Percentiles rank a stretch among this genome's conserved stretches.
phyloP scores from a whole-genome alignment of 2,113 vertebrate species.

The Oceanites oceanicus region DNA sequence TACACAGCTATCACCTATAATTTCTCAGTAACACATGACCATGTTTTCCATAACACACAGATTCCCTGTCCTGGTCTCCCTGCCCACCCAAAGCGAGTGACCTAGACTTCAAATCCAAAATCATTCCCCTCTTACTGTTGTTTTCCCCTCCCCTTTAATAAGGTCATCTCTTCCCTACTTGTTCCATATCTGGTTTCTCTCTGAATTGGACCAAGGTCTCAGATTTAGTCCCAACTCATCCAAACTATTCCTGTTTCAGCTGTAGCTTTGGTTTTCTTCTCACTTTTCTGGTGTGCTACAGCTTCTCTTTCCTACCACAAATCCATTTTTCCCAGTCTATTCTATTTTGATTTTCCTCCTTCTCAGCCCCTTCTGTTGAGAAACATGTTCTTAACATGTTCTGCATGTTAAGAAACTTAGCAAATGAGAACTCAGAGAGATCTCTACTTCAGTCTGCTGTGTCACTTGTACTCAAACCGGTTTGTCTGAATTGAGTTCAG shows the following conservation, averaged over 20 bases:
- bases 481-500: not conserved
- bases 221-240: not conserved
- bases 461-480: not conserved
- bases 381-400: too few species aligned
- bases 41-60: not conserved
- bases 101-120: not conserved
- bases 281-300: not conserved
- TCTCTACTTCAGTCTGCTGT: not conserved
- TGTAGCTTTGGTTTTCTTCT: not conserved
- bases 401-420: not conserved
- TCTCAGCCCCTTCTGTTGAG: not conserved
- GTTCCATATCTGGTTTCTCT: not conserved
- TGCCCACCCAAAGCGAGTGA: rapidly evolving
- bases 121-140: not conserved
- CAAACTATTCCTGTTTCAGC: not conserved
- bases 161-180: not conserved
- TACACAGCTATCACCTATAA: not conserved
- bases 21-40: not conserved
- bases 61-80: not conserved
- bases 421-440: not conserved
- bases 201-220: not conserved
- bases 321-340: not conserved
- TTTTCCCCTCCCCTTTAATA: not conserved
- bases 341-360: not conserved
- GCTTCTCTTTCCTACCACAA: not conserved